These are phyloP conservation scores for Aldrovandia affinis DNA, from an alignment of 2,797 vertebrate genomes.

Conservation along the genomic window DNA sequence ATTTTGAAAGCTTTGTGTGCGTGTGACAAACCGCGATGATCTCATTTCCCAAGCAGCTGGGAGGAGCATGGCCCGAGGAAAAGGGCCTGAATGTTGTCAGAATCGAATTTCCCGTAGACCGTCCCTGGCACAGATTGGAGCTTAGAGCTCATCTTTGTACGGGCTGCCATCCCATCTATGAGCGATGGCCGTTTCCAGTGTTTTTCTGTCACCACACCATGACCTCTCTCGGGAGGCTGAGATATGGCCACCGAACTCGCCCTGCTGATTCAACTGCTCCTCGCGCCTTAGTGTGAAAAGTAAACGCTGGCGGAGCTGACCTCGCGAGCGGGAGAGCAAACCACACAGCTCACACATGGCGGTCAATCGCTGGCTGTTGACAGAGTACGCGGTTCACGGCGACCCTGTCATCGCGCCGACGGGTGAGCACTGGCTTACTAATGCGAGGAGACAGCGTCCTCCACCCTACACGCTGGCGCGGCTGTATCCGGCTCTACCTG, in stretches of 20 bases:
- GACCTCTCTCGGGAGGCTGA: conserved; percentile 47
- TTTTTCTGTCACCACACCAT: conserved; percentile 48
- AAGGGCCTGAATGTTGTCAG: not conserved
- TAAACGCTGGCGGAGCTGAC: conserved; percentile 23
- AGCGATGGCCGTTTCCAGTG: conserved; percentile 10
- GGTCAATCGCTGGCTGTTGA: not conserved
- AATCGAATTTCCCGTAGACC: not conserved
- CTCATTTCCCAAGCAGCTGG: not conserved
- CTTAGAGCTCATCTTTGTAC: not conserved
- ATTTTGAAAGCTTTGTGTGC: not conserved
- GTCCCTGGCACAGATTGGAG: not conserved
- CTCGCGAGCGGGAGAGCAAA: not conserved
- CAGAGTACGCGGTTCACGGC: not conserved
- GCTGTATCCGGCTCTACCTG: not conserved
- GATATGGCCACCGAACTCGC: conserved; percentile 35
- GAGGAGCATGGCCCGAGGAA: not conserved
- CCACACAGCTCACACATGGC: not conserved
- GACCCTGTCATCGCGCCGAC: not conserved
- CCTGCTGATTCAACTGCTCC: conserved; percentile 12
- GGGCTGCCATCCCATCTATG: not conserved
- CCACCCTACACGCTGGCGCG: not conserved
- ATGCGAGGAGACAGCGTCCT: not conserved
- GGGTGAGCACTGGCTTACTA: not conserved
- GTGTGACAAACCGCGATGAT: not conserved
- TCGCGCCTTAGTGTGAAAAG: conserved; percentile 25